phyloP scores from a whole-genome alignment of 1,140 invertebrate species.

The Tetragnatha versicolor region DNA sequence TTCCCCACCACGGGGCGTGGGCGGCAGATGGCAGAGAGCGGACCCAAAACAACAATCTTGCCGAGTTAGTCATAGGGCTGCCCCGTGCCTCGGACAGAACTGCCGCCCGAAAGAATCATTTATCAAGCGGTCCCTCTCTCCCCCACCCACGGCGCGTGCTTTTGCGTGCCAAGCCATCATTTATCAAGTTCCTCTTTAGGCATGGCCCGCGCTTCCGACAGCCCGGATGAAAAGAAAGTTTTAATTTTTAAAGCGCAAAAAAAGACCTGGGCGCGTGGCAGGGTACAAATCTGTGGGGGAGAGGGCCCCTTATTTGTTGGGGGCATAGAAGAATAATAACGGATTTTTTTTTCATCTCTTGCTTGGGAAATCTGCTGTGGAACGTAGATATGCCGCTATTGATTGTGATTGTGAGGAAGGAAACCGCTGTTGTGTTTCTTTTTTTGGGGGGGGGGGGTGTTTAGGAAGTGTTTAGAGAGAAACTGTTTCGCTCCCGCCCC shows the following conservation, averaged over 20 bases:
- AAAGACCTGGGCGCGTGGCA: constrained; percentile 15
- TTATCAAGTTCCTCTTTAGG: constrained; percentile 26
- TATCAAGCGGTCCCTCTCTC: constrained; percentile 9
- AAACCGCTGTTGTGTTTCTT: no score
- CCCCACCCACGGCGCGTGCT: constrained; percentile 2
- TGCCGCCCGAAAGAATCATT: constrained; percentile 9
- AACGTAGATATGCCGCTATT: no score
- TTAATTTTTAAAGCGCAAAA: constrained; percentile 2
- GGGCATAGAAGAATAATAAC: no score
- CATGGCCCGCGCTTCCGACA: background rate
- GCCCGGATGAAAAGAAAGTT: constrained; percentile 11
- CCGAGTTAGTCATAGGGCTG: constrained; percentile 11
- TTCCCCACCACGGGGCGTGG: background rate
- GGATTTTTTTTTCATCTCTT: background rate
- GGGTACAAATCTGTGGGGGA: constrained; percentile 1
- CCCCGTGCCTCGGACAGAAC: background rate
- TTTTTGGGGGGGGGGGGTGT: no score
- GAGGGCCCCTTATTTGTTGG: constrained; percentile 13
- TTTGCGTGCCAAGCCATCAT: constrained; percentile 22
- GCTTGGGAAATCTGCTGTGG: background rate
- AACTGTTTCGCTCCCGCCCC: no score
- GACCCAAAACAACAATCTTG: constrained; percentile 1
- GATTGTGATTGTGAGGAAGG: no score
- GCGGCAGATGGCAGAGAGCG: constrained; percentile 1
- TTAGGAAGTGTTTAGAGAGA: no score